Percentiles rank a stretch among this genome's conserved stretches.
Conservation (phyloP, 1,140 invertebrate species). For the Helicoverpa armigera region DNA sequence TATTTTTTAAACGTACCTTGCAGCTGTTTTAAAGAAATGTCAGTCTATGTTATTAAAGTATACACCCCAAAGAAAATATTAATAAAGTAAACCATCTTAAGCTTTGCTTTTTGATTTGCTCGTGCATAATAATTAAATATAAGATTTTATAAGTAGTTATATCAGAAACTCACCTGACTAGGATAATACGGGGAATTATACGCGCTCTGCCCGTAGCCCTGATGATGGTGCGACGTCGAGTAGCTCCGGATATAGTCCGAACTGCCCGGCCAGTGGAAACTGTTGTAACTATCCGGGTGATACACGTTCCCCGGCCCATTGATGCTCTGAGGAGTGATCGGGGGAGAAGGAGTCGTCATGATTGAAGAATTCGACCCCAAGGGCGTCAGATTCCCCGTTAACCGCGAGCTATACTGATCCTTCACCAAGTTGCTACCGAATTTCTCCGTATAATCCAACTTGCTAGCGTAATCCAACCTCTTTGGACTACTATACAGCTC, state of each 20-base stretch:
- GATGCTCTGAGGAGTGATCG: constrained; percentile 87
- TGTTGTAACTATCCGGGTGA: constrained; percentile 87
- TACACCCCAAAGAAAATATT: too few species aligned
- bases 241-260: constrained; percentile 85
- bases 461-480: constrained; percentile 78
- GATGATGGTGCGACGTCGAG: constrained; percentile 83
- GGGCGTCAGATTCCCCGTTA: constrained; percentile 88
- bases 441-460: constrained; percentile 81
- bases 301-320: constrained; percentile 84
- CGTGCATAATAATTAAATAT: too few species aligned
- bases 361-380: constrained; percentile 89
- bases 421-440: constrained; percentile 79
- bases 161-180: constrained; percentile 82
- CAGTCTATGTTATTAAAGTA: too few species aligned
- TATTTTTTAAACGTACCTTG: too few species aligned
- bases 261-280: constrained; percentile 87
- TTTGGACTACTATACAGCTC: constrained; percentile 82
- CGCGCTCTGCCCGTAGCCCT: constrained; percentile 88
- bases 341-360: constrained; percentile 89
- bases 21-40: too few species aligned
- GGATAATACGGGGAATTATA: constrained; percentile 87
- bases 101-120: too few species aligned
- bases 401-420: constrained; percentile 80
- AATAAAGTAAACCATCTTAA: too few species aligned
- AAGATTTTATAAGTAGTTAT: too few species aligned